These are phyloP conservation scores for Platygyra sinensis DNA, from an alignment of 64 coral and sea anemone species.

Conservation along the genomic window DNA sequence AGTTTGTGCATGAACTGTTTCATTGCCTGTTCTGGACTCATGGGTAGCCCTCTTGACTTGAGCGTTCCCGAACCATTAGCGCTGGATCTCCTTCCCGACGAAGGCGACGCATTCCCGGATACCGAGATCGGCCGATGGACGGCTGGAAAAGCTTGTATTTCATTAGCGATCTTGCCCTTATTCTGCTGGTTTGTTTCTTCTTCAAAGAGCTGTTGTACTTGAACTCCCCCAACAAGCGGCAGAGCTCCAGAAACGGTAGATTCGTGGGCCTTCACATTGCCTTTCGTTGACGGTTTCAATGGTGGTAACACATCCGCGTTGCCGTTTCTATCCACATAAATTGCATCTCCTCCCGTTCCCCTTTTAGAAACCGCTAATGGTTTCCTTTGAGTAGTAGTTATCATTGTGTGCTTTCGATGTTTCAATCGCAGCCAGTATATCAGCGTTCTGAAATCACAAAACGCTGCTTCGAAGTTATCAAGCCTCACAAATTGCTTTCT, in stretches of 20 bases:
- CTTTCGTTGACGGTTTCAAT: constrained; percentile 94
- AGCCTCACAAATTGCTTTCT: constrained; percentile 16
- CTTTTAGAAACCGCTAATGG: constrained; percentile 89
- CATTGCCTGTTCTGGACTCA: constrained; percentile 91
- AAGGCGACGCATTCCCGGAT: constrained; percentile 68
- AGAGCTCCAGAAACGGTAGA: constrained; percentile 59
- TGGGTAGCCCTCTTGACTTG: constrained; percentile 83
- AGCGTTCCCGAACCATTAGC: constrained; percentile 70
- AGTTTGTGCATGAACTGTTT: constrained; percentile 97
- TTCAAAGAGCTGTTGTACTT: constrained; percentile 99
- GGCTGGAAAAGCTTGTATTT: constrained; percentile 84
- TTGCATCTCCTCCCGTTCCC: constrained; percentile 79
- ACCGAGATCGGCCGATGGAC: constrained; percentile 67
- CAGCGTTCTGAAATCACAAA: constrained; percentile 56
- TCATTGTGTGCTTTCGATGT: constrained; percentile 68
- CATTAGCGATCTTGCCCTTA: constrained; percentile 75
- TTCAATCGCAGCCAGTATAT: constrained; percentile 49
- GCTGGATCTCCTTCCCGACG: constrained; percentile 72
- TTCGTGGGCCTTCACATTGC: constrained; percentile 60
- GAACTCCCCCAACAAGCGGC: constrained; percentile 80
- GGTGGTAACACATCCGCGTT: constrained; percentile 87
- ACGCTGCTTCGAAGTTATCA: constrained; percentile 16
- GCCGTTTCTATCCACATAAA: constrained; percentile 91
- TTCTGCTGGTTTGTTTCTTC: constrained; percentile 96
- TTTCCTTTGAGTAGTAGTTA: constrained; percentile 89